Conservation (phyloP, 2,113 vertebrate species). For the Artemisiospiza belli region DNA sequence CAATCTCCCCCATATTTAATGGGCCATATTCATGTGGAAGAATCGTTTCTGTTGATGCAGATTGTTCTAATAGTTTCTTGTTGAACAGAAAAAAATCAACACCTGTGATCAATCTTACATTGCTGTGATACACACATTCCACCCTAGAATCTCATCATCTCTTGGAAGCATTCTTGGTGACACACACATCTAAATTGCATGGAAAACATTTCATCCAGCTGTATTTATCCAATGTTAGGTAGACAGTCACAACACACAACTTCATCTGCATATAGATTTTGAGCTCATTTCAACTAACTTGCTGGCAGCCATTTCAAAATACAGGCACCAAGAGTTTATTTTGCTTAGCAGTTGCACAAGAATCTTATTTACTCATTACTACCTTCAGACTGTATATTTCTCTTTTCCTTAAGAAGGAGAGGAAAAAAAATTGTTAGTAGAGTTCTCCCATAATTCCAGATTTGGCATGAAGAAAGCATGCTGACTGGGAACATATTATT, state of each 20-base stretch:
- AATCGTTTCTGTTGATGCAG: neutral
- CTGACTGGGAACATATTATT: neutral
- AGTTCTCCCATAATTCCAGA: neutral
- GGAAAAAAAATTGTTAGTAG: neutral
- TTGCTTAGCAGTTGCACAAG: neutral
- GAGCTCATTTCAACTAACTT: neutral
- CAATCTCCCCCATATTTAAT: neutral
- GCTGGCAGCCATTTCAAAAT: neutral
- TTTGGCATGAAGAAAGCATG: neutral
- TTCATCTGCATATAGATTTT: neutral
- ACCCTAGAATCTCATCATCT: neutral
- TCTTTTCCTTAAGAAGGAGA: neutral
- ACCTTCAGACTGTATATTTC: neutral
- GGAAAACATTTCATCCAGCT: neutral
- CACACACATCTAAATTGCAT: neutral
- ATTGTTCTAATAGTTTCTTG: neutral
- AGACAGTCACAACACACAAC: neutral
- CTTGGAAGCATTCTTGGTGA: neutral
- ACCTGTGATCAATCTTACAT: neutral
- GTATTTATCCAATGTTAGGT: neutral
- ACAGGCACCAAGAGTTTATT: neutral
- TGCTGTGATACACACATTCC: neutral
- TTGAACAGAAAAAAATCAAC: neutral
- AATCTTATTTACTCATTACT: neutral
- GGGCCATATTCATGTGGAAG: neutral